phyloP scores from a whole-genome alignment of 2,113 vertebrate genomes.

The Oenanthe melanoleuca region DNA sequence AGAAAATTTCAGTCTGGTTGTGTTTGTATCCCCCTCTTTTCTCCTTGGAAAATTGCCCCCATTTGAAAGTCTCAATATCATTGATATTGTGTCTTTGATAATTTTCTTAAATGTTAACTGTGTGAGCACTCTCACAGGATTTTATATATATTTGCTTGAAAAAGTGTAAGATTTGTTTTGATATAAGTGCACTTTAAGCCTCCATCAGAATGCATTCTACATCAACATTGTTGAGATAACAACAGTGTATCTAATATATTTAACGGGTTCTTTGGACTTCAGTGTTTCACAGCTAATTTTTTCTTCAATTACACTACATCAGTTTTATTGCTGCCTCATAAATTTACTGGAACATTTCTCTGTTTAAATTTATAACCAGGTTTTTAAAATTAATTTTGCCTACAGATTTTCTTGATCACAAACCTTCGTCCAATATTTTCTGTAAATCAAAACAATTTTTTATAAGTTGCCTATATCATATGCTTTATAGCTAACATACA shows the following conservation, averaged over 20 bases:
- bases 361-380: background rate
- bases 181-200: background rate
- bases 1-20: background rate
- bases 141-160: background rate
- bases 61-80: background rate
- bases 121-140: background rate
- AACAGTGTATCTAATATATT: background rate
- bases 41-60: background rate
- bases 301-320: background rate
- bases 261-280: background rate
- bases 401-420: background rate
- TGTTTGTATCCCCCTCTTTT: background rate
- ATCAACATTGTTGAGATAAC: background rate
- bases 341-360: background rate
- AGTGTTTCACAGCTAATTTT: background rate
- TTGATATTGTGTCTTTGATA: background rate
- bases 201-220: background rate
- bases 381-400: background rate
- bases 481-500: background rate
- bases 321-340: background rate
- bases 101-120: background rate
- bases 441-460: background rate
- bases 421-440: background rate
- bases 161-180: background rate
- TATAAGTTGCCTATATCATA: fast-evolving